Base-by-base conservation (phyloP, 2,797 vertebrate species). In the Babyrousa celebensis region DNA sequence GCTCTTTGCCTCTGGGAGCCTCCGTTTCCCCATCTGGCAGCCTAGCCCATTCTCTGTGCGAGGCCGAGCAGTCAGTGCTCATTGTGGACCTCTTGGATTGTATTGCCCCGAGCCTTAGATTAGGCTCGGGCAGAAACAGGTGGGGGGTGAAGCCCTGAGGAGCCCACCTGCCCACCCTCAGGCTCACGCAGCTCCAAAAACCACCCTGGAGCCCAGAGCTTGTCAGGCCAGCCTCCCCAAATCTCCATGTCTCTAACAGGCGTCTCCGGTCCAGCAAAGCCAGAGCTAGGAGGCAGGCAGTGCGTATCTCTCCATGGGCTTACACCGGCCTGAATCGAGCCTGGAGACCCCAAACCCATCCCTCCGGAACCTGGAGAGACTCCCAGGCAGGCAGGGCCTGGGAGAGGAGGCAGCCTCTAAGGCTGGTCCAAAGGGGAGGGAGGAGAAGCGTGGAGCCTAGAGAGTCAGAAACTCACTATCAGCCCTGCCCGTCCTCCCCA, bases 401-500 rank as follows among this genome's bases (percentile, higher is more conserved):
- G 84, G 25, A 40, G 23, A 32, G 56, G 89, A 75, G 78, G 70
- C 54, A 54, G 65, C 71, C 25, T 3, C 74, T 43, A 90, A 23
- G 58, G 82, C 32, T 40, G n/a, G 87, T 75, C 91, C 36, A 23
- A 52, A 78, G 65, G 27, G 68, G 62, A 62, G 80, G 62, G 80
- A 93, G 72, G 82, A 56, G 86, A 92, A 54, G 78, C 20, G 1
- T 3, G 27, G 74, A 89, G 56, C 32, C 60, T 21, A 20, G 60
- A 68, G 96, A 89, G 96, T 89, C 94, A 97, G 97, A 97, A 95
- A 54, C 1, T 62, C 25, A 23, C 95, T 98, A 98, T 98, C 98
- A 96, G 98, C 95, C 95, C 91, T 75, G 95, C 95, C 96, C 40
- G 93, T 94, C 96, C 98, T 97, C 97, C 96, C 96, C 94, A 97